These are phyloP conservation scores for Parasteatoda lunata DNA, from an alignment of 2,888 invertebrate genomes.

Conservation along the genomic window DNA sequence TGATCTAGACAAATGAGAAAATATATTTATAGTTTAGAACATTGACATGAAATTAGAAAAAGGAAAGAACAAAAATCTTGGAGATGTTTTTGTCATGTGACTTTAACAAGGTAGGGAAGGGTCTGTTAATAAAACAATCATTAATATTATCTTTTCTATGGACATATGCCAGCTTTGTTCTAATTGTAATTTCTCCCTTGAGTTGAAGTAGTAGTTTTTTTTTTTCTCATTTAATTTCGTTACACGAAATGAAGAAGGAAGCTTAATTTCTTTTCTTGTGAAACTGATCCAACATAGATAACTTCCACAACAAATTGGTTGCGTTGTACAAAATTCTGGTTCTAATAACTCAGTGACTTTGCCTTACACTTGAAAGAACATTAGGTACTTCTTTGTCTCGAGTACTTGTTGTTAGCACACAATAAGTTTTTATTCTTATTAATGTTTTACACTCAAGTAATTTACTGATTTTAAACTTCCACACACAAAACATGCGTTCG, in stretches of 20 bases:
- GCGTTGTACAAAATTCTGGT: no score
- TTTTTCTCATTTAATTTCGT: neutral
- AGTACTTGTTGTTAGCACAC: no score
- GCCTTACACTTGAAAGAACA: no score
- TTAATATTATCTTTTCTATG: neutral
- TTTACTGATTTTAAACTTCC: no score
- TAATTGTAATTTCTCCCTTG: neutral
- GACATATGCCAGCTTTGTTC: neutral
- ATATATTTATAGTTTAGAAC: neutral
- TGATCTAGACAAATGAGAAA: neutral
- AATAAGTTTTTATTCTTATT: no score
- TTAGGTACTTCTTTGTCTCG: no score
- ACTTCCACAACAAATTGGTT: no score
- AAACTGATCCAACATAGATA: no score
- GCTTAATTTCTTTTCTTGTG: neutral
- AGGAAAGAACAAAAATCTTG: neutral
- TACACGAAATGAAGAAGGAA: neutral
- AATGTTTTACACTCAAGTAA: no score
- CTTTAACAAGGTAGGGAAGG: neutral
- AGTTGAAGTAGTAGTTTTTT: neutral
- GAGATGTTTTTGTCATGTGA: neutral
- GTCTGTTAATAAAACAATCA: neutral
- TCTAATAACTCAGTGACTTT: no score
- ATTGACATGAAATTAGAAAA: neutral
- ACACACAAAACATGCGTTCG: no score